Evolutionary conservation across 2,797 vertebrate genomes (phyloP), one percentile per base, ranked within the genome.

Genomic region (Crax fasciolata): DNA sequence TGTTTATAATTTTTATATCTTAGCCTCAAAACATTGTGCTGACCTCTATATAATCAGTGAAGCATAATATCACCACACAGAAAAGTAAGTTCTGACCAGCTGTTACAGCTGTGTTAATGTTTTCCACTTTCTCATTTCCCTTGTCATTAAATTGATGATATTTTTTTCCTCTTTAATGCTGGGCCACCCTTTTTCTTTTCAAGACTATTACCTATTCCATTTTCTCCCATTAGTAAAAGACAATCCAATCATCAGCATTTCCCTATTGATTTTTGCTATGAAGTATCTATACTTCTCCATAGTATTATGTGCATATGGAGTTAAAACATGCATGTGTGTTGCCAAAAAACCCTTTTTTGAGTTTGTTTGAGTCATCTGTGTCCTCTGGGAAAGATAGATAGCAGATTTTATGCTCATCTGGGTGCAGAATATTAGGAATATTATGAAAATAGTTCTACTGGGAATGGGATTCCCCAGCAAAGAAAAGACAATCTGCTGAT

Each of bases 261-360:
- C 41, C 63, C 27, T 65, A 35, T 48, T 0, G 0, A 63, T 68
- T 78, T 78, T 74, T 4, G 13, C 19, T 46, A 25, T 55, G 32
- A 81, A 87, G 25, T 73, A 68, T 46, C 59, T 58, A 25, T 46
- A 20, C 6, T 43, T 65, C 20, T 2, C 13, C 61, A 20, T 46
- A 13, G 27, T 27, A 76, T 58, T 54, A 44, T 15, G 19, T 3
- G 1, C 67, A 74, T 30, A 41, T 5, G 79, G 32, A 44, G 3
- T 52, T 16, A 85, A 95, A 80, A 87, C 41, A 55, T 41, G 55
- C 19, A 25, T 41, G 24, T 4, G 0, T 57, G 24, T 35, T 79
- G 6, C 38, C 30, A 78, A 28, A 2, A 88, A 54, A 65, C 13
- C 13, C 24, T 65, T n/a, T 78, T 67, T 17, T 73, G 25, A 17